phyloP scores from a whole-genome alignment of 2,888 invertebrate species.

The Apotomis betuletana region DNA sequence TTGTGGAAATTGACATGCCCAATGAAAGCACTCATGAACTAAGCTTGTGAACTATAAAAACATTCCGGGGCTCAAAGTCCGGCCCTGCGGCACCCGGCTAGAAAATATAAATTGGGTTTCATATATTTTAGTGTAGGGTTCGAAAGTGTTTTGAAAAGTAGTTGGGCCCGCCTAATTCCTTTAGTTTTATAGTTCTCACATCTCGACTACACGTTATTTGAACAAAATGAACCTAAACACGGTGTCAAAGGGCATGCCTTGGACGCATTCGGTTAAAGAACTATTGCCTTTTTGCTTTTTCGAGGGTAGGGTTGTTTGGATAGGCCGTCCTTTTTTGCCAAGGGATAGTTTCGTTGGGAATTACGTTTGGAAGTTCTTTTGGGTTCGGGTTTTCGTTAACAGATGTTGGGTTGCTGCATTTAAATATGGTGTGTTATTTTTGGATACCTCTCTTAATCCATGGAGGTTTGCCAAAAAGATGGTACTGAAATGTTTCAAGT shows the following conservation, averaged over 20 bases:
- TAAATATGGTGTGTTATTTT: slow-evolving; percentile 37
- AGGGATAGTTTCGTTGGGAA: slow-evolving; percentile 53
- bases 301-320: slow-evolving; percentile 81
- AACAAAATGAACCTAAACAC: slow-evolving; percentile 6
- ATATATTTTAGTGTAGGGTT: slow-evolving; percentile 75
- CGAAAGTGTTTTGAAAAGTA: slow-evolving; percentile 83
- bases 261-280: slow-evolving; percentile 23
- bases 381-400: slow-evolving; percentile 57
- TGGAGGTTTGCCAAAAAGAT: neutral
- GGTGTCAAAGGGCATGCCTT: slow-evolving; percentile 2
- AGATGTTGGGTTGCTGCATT: slow-evolving; percentile 41
- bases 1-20: too few species aligned
- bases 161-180: slow-evolving; percentile 79
- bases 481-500: too few species aligned
- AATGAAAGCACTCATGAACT: neutral
- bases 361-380: slow-evolving; percentile 68
- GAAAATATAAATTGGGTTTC: slow-evolving; percentile 83
- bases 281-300: slow-evolving; percentile 80
- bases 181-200: slow-evolving; percentile 72
- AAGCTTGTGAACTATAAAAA: slow-evolving; percentile 11
- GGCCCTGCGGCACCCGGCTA: slow-evolving; percentile 56
- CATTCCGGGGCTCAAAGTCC: slow-evolving; percentile 46
- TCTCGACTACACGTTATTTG: neutral
- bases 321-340: slow-evolving; percentile 82
- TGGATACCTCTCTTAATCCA: slow-evolving; percentile 2